Conservation (phyloP, 2,113 vertebrate species). For the Mesocricetus auratus region DNA sequence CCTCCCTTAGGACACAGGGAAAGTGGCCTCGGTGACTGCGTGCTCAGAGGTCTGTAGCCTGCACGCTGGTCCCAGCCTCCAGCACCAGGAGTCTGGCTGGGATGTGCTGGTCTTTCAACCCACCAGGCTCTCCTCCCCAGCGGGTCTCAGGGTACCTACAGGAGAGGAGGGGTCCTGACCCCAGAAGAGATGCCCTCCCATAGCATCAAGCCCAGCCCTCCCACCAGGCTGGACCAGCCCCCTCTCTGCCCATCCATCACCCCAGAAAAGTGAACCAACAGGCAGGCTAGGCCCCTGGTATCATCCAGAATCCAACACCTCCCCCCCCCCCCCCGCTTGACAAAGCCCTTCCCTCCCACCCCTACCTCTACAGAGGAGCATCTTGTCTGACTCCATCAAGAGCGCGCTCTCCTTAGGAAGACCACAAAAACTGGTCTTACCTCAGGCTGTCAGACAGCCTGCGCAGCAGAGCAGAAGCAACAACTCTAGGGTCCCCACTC, state of each 20-base stretch:
- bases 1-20: rapidly evolving
- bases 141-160: background rate
- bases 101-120: background rate
- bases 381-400: rapidly evolving
- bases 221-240: background rate
- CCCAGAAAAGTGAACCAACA: background rate
- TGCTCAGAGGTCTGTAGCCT: background rate
- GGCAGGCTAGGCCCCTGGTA: background rate
- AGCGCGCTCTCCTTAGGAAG: background rate
- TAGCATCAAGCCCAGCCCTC: background rate
- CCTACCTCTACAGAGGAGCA: background rate
- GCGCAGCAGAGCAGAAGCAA: background rate
- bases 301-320: background rate
- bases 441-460: background rate
- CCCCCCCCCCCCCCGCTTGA: background rate
- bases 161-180: background rate
- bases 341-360: background rate
- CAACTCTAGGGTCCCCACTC: background rate
- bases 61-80: background rate
- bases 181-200: background rate
- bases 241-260: background rate
- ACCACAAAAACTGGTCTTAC: background rate
- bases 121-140: background rate
- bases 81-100: background rate
- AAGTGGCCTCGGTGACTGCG: rapidly evolving